These are phyloP conservation scores for Zelostemma sp. DNA, from an alignment of 1,140 invertebrate species.

Conservation along the genomic window DNA sequence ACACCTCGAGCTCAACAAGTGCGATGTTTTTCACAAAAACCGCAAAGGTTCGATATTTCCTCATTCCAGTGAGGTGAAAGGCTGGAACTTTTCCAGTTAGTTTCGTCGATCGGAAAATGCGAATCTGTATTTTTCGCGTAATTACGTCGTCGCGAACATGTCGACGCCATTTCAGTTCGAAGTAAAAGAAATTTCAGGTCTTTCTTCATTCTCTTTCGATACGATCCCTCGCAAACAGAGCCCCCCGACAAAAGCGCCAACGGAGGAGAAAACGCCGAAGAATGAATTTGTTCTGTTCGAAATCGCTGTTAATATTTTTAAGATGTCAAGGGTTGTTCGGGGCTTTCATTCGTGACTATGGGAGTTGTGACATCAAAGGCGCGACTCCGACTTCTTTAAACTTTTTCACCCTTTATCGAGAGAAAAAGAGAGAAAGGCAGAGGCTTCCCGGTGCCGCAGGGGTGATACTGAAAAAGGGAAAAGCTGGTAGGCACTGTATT, in stretches of 20 bases:
- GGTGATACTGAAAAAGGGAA: conserved; percentile 36
- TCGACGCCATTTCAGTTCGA: no score
- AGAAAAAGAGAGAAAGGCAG: conserved; percentile 19
- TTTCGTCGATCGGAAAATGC: no score
- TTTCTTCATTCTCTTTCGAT: neutral
- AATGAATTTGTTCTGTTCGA: conserved; percentile 36
- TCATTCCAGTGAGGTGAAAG: no score
- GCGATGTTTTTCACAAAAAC: conserved; percentile 63
- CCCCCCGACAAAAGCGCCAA: conserved; percentile 40
- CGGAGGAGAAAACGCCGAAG: conserved; percentile 33
- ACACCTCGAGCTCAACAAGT: conserved; percentile 66
- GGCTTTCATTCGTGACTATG: conserved; percentile 42
- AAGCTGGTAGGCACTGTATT: conserved; percentile 57
- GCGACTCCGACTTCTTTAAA: conserved; percentile 50
- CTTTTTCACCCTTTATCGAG: conserved; percentile 54
- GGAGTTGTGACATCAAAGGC: conserved; percentile 57
- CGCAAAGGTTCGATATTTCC: neutral
- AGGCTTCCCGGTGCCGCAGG: conserved; percentile 28
- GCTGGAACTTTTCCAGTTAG: no score
- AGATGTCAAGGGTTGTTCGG: conserved; percentile 48
- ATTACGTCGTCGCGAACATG: no score
- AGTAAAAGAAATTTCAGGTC: no score
- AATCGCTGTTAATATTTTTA: conserved; percentile 56
- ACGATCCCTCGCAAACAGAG: conserved; percentile 36
- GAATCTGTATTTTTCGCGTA: no score